Evolutionary conservation across 2,113 vertebrate genomes (phyloP).

Genomic region (Melanerpes formicivorus): DNA sequence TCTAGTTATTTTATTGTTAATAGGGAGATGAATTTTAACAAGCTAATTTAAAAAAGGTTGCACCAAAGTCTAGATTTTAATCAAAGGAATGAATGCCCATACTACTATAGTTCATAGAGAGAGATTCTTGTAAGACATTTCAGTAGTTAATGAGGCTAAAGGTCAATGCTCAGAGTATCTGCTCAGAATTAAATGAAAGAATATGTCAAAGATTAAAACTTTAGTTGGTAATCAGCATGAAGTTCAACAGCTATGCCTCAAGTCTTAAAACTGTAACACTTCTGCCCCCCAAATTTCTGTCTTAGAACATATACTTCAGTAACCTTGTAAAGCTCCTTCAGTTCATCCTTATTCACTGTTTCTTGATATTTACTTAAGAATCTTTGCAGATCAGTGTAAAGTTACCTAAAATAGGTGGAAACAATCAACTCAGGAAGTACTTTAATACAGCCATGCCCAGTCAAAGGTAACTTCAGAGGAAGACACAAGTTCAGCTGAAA

Average conservation of each 20-base stretch:
- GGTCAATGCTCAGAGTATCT: background rate
- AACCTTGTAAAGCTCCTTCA: background rate
- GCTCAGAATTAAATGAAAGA: slow-evolving; percentile 5
- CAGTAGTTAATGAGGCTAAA: slow-evolving; percentile 41
- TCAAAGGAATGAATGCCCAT: slow-evolving; percentile 18
- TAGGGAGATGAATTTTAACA: slow-evolving; percentile 53
- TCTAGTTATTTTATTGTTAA: slow-evolving; percentile 35
- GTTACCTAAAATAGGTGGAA: background rate
- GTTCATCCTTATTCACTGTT: background rate
- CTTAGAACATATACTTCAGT: background rate
- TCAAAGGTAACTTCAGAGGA: background rate
- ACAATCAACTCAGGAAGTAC: background rate
- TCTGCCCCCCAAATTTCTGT: background rate
- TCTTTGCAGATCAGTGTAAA: background rate
- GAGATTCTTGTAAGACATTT: slow-evolving; percentile 5
- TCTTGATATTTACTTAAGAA: background rate
- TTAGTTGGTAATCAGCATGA: background rate
- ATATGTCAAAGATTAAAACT: slow-evolving; percentile 4
- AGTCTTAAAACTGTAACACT: background rate
- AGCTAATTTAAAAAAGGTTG: slow-evolving; percentile 50
- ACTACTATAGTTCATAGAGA: background rate
- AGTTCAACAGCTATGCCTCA: background rate
- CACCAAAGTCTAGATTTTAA: slow-evolving; percentile 39
- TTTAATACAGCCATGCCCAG: background rate
- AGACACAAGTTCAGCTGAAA: background rate